Conservation (phyloP, 92 coral and sea anemone genomes). For the Muricea muricata region DNA sequence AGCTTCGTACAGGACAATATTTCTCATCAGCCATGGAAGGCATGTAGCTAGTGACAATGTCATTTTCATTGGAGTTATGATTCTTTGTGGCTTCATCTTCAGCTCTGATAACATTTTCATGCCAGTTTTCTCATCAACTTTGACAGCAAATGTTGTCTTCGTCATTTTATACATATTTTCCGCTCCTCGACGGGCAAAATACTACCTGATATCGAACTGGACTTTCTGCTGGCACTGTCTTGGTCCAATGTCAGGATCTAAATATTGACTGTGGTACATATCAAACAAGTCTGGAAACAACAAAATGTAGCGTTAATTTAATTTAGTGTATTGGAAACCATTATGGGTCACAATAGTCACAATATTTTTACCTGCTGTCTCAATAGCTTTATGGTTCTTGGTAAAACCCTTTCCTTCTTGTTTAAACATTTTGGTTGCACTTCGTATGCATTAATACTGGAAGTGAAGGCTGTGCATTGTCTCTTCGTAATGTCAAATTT, state of each 20-base stretch:
- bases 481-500: constrained; percentile 16
- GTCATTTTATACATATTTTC: not conserved
- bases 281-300: not conserved
- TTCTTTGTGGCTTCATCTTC: too few species aligned
- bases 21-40: not conserved
- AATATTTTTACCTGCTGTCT: not conserved
- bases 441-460: not conserved
- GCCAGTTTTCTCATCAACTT: not conserved
- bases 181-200: too few species aligned
- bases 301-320: not conserved
- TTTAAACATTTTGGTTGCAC: not conserved
- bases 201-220: not conserved
- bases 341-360: not conserved
- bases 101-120: not conserved
- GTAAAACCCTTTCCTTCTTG: not conserved
- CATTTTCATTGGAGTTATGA: too few species aligned
- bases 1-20: not conserved
- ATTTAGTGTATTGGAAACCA: not conserved
- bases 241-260: not conserved
- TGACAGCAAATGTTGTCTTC: not conserved
- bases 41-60: too few species aligned
- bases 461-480: not conserved
- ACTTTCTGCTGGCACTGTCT: not conserved
- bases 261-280: not conserved
- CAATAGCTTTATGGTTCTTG: not conserved